A percentile compares a stretch with the other conserved stretches of the same genome.
phyloP scores from a whole-genome alignment of 2,113 vertebrate species.

The Phalacrocorax carbo region DNA sequence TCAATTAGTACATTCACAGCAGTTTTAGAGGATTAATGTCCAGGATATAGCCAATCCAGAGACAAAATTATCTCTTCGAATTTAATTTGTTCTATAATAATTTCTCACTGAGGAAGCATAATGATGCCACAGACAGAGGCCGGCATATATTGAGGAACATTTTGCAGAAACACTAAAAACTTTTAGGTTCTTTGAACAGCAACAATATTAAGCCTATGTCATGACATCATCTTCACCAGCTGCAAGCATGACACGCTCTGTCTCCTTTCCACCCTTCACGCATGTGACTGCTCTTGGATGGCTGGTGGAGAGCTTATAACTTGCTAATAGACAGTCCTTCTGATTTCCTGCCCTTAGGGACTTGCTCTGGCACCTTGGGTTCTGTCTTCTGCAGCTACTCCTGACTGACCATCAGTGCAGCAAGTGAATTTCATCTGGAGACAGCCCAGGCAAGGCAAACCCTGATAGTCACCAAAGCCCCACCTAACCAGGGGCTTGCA shows the following conservation, averaged over 20 bases:
- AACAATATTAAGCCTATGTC: not conserved
- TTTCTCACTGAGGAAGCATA: not conserved
- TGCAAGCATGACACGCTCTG: not conserved
- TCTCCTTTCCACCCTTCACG: not conserved
- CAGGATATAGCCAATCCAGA: not conserved
- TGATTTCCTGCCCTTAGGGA: not conserved
- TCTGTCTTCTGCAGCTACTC: not conserved
- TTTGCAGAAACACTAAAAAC: not conserved
- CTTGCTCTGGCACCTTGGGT: not conserved
- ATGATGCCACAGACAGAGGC: not conserved
- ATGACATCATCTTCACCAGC: not conserved
- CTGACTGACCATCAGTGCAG: not conserved
- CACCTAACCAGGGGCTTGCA: not conserved
- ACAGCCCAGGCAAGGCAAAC: not conserved
- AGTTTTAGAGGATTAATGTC: not conserved
- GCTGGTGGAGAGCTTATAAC: not conserved
- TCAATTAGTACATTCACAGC: not conserved
- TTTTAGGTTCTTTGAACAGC: not conserved
- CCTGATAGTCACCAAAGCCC: not conserved
- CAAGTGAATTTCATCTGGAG: not conserved
- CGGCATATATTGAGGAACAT: not conserved
- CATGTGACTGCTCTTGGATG: not conserved
- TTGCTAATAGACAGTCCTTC: not conserved
- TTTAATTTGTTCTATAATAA: not conserved
- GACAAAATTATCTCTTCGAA: not conserved